Evolutionary conservation across 2,888 invertebrate species (phyloP), one percentile per base, ranked within the genome.

Genomic region (Germaria angustata): DNA sequence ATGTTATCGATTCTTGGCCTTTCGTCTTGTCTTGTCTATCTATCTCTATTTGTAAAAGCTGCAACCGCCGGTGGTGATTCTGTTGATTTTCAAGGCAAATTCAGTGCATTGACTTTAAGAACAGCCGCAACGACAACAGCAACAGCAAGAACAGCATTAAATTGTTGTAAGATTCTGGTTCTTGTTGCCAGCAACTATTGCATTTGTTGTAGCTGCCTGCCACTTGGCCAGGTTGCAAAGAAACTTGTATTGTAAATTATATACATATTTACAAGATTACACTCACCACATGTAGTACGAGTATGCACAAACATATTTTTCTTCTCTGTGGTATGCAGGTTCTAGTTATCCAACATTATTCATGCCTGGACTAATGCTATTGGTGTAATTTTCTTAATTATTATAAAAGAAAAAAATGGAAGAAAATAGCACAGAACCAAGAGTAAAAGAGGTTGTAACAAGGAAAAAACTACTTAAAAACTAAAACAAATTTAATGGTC

Each of bases 51-150:
- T 71, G 53, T 61, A 69, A 76, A 69, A 69, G 53, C 51, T 68
- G 46, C 82, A 75, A 82, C 66, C 75, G 71, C 51, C 73, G 77
- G 81, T 78, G 80, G 85, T 79, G 73, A 80, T 82, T 85, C 81
- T 84, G 73, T 81, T 77, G 79, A 59, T 73, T 81, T 86, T 86
- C 85, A 86, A 86, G 86, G 87, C 86, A 86, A 87, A 85, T 85
- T 78, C 85, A 87, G 87, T 87, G 84, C 87, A 86, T 87, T 87
- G 87, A 87, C 87, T 87, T 83, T 72, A 72, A 84, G 41, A 69
- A 78, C 15, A 53, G 20, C 59, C 11, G 11, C 41, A 32, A 3
- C 73, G 41, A 34, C 20, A 63, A 7, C 39, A 72, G 2, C 24
- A 69, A 68, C n/a, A 72, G 32, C 8, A 17, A 20, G 22, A 69